Percentiles rank a stretch among this genome's conserved stretches.
Evolutionary conservation across 64 coral and sea anemone species (phyloP).

Genomic region (Stichodactyla mertensii): DNA sequence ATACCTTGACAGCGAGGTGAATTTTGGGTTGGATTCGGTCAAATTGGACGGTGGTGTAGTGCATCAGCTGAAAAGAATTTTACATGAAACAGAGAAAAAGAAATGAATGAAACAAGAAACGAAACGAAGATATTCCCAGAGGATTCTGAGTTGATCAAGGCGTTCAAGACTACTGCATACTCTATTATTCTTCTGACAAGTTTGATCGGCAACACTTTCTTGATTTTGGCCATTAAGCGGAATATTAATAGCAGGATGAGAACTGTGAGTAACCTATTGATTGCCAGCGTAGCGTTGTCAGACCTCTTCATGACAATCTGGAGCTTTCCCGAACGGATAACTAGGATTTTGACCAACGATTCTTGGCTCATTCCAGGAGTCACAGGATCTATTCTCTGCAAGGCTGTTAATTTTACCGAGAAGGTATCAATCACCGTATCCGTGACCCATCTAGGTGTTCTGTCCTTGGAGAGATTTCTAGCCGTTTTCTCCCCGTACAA

Average conservation of each 20-base stretch:
- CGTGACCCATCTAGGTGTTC: constrained; percentile 50
- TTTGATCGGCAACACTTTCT: constrained; percentile 47
- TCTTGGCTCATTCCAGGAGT: constrained; percentile 50
- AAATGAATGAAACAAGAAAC: neutral
- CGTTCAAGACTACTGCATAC: constrained; percentile 35
- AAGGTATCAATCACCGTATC: constrained; percentile 66
- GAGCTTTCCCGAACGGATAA: constrained; percentile 75
- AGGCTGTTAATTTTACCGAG: constrained; percentile 48
- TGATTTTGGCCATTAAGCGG: constrained; percentile 68
- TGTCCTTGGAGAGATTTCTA: constrained; percentile 68
- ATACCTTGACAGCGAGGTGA: neutral
- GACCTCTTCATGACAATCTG: constrained; percentile 63
- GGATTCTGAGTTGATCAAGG: neutral
- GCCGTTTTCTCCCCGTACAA: constrained; percentile 60
- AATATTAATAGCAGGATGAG: constrained; percentile 62
- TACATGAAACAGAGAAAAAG: neutral
- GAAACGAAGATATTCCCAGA: neutral
- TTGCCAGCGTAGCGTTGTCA: constrained; percentile 59
- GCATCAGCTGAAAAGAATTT: neutral
- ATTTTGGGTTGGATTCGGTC: neutral
- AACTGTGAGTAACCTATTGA: constrained; percentile 74
- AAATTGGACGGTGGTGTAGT: neutral
- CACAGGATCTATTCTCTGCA: constrained; percentile 53
- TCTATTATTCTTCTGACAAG: constrained; percentile 3
- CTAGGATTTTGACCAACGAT: constrained; percentile 38